phyloP scores from a whole-genome alignment of 2,888 invertebrate species.

The Thereva unica region DNA sequence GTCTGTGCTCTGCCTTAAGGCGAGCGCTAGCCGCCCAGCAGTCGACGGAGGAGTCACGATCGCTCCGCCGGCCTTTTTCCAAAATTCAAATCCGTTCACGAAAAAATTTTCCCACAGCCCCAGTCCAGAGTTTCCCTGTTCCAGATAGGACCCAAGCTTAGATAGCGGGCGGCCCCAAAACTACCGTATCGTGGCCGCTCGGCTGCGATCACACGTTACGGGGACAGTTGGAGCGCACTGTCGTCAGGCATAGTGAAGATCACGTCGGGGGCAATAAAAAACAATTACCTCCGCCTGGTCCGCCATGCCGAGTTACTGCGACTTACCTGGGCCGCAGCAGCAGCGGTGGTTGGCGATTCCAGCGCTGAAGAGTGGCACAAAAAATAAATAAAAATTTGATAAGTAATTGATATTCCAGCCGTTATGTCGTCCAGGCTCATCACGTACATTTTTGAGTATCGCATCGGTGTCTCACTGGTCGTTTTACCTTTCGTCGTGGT shows the following conservation, averaged over 20 bases:
- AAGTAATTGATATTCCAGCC: slow-evolving; percentile 43
- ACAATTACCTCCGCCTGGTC: slow-evolving; percentile 36
- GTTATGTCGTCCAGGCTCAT: slow-evolving; percentile 42
- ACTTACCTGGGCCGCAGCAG: not conserved
- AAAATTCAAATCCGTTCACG: slow-evolving; percentile 22
- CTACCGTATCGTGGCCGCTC: slow-evolving; percentile 12
- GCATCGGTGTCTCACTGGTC: slow-evolving; percentile 29
- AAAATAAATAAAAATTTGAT: slow-evolving; percentile 41
- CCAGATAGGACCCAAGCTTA: not conserved
- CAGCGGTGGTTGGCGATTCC: slow-evolving; percentile 27
- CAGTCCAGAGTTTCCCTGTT: not conserved
- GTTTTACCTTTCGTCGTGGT: slow-evolving; percentile 30
- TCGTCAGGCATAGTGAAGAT: slow-evolving; percentile 23
- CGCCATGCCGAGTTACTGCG: slow-evolving; percentile 18
- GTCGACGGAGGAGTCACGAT: slow-evolving; percentile 5
- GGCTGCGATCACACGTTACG: slow-evolving; percentile 11
- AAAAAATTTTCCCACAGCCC: slow-evolving; percentile 34
- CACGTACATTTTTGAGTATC: slow-evolving; percentile 42
- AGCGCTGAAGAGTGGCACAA: slow-evolving; percentile 4
- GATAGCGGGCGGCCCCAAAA: slow-evolving; percentile 32
- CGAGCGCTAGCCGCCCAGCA: no score
- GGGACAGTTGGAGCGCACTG: slow-evolving; percentile 16
- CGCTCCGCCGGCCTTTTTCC: not conserved
- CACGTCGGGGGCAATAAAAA: slow-evolving; percentile 35
- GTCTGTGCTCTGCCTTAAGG: no score